A percentile compares a stretch with the other conserved stretches of the same genome.
These are phyloP conservation scores for Allolobophora icterica DNA, from an alignment of 2,888 invertebrate genomes.

Conservation along the genomic window DNA sequence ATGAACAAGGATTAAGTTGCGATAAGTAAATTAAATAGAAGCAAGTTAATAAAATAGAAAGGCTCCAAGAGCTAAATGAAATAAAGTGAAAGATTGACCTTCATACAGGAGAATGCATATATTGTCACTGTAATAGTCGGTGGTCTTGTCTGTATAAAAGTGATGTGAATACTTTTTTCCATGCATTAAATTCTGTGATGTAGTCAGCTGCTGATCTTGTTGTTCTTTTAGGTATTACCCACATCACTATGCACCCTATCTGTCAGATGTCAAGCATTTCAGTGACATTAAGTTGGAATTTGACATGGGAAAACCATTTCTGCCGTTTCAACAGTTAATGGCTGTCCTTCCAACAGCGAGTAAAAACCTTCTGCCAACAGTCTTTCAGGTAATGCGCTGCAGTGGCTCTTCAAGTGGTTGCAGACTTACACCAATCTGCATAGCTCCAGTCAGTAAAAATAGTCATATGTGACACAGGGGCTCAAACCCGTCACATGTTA, in stretches of 20 bases:
- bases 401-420: too few relatives aligned
- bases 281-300: slow-evolving; percentile 77
- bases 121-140: neutral
- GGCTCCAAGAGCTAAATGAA: neutral
- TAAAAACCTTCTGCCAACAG: slow-evolving; percentile 86
- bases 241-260: slow-evolving; percentile 94
- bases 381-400: slow-evolving; percentile 74
- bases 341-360: slow-evolving; percentile 98
- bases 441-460: too few relatives aligned
- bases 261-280: slow-evolving; percentile 88
- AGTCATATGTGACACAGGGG: too few relatives aligned
- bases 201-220: neutral
- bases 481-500: too few relatives aligned
- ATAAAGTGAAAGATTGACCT: too few relatives aligned
- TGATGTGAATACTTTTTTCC: neutral
- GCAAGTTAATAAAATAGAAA: neutral
- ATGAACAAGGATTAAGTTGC: neutral
- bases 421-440: too few relatives aligned
- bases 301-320: slow-evolving; percentile 84
- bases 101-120: neutral
- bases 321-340: slow-evolving; percentile 95
- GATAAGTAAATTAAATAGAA: neutral
- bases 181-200: neutral
- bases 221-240: slow-evolving; percentile 75
- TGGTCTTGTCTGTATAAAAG: neutral